phyloP scores from a whole-genome alignment of 2,113 vertebrate genomes.

The Ondatra zibethicus region DNA sequence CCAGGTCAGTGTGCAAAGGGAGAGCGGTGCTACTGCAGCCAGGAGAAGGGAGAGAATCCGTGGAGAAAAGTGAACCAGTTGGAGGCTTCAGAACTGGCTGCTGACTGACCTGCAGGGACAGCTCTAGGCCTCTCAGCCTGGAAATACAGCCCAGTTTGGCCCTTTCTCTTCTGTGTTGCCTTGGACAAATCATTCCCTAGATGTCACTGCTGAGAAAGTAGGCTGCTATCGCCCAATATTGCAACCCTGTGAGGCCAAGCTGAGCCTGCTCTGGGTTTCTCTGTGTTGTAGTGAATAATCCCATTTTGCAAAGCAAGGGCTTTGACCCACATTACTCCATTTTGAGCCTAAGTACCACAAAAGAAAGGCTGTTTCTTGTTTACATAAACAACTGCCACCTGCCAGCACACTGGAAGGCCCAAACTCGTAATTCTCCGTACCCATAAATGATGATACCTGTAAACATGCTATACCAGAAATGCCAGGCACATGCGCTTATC shows the following conservation, averaged over 20 bases:
- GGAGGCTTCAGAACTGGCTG: not conserved
- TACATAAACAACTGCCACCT: not conserved
- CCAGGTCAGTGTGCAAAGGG: not conserved
- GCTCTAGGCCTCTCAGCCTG: not conserved
- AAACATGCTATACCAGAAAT: not conserved
- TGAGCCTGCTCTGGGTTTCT: not conserved
- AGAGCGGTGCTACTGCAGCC: not conserved
- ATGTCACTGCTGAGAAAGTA: not conserved
- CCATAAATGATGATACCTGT: not conserved
- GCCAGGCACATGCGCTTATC: not conserved
- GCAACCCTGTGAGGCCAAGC: not conserved
- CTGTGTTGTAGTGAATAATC: not conserved
- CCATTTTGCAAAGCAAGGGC: not conserved
- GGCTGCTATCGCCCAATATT: too few species aligned
- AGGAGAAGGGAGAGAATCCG: not conserved
- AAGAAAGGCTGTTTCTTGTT: not conserved
- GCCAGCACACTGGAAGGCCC: not conserved
- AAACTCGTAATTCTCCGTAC: not conserved
- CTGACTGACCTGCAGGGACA: not conserved
- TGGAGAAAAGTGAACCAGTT: not conserved
- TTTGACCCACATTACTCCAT: not conserved
- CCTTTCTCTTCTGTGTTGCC: not conserved
- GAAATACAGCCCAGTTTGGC: not conserved
- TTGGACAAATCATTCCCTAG: not conserved
- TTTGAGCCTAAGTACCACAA: not conserved